These are phyloP conservation scores for Crotalus horridus DNA, from an alignment of 2,113 vertebrate genomes.

Conservation along the genomic window DNA sequence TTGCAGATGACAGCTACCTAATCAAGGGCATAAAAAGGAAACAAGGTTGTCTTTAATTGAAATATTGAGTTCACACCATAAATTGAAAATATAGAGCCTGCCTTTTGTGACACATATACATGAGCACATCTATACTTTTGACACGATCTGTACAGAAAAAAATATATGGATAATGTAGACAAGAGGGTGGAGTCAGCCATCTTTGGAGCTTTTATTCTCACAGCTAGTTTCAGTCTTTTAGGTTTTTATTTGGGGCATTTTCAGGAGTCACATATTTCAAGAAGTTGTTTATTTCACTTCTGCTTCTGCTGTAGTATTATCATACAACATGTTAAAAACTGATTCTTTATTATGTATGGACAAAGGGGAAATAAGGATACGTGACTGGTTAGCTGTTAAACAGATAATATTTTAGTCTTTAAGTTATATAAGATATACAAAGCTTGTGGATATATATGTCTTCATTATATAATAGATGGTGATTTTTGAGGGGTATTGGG, in stretches of 20 bases:
- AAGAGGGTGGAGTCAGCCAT: background rate
- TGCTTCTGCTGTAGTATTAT: conserved; percentile 29
- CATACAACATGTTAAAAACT: background rate
- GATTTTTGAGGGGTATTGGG: background rate
- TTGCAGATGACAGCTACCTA: background rate
- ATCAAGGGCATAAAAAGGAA: background rate
- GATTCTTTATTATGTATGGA: conserved; percentile 32
- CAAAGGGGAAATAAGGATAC: background rate
- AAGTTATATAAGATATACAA: background rate
- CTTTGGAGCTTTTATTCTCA: background rate
- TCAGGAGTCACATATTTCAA: background rate
- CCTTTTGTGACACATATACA: background rate
- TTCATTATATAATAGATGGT: background rate
- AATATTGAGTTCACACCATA: background rate
- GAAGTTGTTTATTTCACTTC: background rate
- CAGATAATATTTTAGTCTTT: background rate
- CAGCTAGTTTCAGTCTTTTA: accelerated
- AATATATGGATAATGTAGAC: background rate
- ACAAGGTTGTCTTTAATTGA: background rate
- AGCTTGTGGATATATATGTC: background rate
- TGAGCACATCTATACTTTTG: background rate
- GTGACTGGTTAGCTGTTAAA: background rate
- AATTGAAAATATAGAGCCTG: background rate
- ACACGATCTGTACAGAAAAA: background rate
- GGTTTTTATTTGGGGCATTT: background rate